Conservation (phyloP, 2,113 vertebrate species). For the Echinops telfairi region DNA sequence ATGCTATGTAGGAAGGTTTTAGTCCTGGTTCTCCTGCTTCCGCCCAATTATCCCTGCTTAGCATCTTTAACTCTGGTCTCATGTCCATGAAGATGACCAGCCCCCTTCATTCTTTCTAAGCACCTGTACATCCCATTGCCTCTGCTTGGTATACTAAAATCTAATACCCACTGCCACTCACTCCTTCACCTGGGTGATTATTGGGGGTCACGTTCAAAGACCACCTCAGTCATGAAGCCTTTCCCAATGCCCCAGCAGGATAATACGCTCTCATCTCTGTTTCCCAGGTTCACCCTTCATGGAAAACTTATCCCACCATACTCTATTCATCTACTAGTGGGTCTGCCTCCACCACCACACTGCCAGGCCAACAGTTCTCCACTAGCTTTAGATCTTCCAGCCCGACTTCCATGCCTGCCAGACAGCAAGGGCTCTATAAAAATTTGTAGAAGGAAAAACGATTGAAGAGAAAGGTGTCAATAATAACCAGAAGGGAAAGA, state of each 20-base stretch:
- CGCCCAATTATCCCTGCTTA: background rate
- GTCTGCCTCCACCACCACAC: background rate
- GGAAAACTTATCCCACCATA: background rate
- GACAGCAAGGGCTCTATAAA: background rate
- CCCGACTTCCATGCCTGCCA: no score
- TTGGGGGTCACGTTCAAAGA: background rate
- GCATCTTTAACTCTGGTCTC: background rate
- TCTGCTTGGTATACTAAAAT: background rate
- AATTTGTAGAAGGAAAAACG: background rate
- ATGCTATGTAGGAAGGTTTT: background rate
- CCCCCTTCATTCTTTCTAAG: background rate
- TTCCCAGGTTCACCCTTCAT: background rate
- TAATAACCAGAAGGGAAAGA: constrained; percentile 15
- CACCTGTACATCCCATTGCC: background rate
- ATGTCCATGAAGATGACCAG: no score
- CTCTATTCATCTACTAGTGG: background rate
- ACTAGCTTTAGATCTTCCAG: background rate
- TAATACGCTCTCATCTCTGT: background rate
- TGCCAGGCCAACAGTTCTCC: background rate
- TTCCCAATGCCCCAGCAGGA: no score
- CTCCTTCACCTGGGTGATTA: background rate
- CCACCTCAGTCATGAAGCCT: background rate
- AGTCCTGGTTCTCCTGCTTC: background rate
- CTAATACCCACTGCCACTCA: background rate
- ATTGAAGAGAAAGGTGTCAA: background rate